Conservation (phyloP, 2,888 invertebrate genomes). For the Ctenicera cuprea region DNA sequence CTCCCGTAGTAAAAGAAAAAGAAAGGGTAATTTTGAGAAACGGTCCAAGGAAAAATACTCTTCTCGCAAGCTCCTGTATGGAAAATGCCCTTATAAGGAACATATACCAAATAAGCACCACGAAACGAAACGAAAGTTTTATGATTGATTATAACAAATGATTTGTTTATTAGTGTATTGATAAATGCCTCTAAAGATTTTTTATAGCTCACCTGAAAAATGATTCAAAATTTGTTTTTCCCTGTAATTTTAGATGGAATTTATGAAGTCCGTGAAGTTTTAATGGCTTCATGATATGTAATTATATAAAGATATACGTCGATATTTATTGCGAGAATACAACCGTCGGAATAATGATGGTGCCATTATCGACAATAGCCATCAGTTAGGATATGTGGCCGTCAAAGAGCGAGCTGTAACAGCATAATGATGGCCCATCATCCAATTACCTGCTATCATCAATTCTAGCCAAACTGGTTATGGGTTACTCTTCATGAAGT, state of each 20-base stretch:
- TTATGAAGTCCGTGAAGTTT: slow-evolving; percentile 45
- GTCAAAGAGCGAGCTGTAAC: slow-evolving; percentile 68
- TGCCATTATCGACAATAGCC: slow-evolving; percentile 67
- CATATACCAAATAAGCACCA: too few species aligned
- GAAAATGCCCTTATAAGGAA: too few species aligned
- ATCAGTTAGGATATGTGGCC: slow-evolving; percentile 66
- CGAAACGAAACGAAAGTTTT: too few species aligned
- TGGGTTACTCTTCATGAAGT: slow-evolving; percentile 63
- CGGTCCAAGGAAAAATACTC: too few species aligned
- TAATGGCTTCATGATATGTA: slow-evolving; percentile 48
- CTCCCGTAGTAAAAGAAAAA: too few species aligned
- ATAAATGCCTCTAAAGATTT: too few species aligned
- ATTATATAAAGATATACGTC: slow-evolving; percentile 53
- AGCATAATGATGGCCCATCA: slow-evolving; percentile 69
- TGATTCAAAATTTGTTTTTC: slow-evolving; percentile 15
- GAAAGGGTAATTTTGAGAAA: too few species aligned
- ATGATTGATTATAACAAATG: too few species aligned
- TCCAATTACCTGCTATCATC: slow-evolving; percentile 71
- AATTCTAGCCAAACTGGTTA: slow-evolving; percentile 68
- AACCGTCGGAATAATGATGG: slow-evolving; percentile 65
- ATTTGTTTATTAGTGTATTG: too few species aligned
- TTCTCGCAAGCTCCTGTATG: too few species aligned
- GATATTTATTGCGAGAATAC: slow-evolving; percentile 60
- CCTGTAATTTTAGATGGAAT: slow-evolving; percentile 51
- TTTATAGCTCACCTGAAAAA: background rate